Base-by-base conservation (phyloP, 1,140 invertebrate species). In the Apis florea region DNA sequence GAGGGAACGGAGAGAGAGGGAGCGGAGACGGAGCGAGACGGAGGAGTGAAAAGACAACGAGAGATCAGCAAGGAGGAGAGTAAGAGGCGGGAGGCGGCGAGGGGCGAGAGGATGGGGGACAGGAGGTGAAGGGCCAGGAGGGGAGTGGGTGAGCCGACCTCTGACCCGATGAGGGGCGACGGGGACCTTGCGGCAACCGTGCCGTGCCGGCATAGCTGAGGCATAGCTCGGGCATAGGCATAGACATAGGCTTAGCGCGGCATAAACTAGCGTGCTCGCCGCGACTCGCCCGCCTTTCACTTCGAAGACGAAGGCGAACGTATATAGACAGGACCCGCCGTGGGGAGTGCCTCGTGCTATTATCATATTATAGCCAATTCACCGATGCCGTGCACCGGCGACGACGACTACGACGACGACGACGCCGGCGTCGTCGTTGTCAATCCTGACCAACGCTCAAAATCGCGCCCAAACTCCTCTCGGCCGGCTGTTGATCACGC, bases 261-360 rank as follows among this genome's bases (percentile, higher is more conserved):
- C 90, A 92, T 91, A 91, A 92, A 91, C 89, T 90, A 90, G 89
- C 90, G 89, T 88, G 91, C 87, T 83, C 87, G 76, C 76, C 61
- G 77, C 89, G 91, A 91, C 91, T 92, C 90, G 92, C 92, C 92
- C 91, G 92, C 92, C 92, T 93, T 93, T 93, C 92, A 92, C 92
- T 93, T 92, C 84, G 90, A 91, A 92, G 92, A 92, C 90, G 90
- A 91, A 89, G 91, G 90, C 87, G 76, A 86, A 84, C 86, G 85
- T 86, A 87, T 85, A 70, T 84, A 88, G 90, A 89, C 86, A 87
- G 86, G 82, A 81, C 83, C 86, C 74, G 85, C 82, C 83, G 71
- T 82, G 86, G 88, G 89, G 90, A 91, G 90, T 91, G 90, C 90
- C 90, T 90, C 90, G 89, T 87, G 89, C 89, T 89, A 92, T 92